Evolutionary conservation across 2,113 vertebrate genomes (phyloP).

Genomic region (Acinonyx jubatus): DNA sequence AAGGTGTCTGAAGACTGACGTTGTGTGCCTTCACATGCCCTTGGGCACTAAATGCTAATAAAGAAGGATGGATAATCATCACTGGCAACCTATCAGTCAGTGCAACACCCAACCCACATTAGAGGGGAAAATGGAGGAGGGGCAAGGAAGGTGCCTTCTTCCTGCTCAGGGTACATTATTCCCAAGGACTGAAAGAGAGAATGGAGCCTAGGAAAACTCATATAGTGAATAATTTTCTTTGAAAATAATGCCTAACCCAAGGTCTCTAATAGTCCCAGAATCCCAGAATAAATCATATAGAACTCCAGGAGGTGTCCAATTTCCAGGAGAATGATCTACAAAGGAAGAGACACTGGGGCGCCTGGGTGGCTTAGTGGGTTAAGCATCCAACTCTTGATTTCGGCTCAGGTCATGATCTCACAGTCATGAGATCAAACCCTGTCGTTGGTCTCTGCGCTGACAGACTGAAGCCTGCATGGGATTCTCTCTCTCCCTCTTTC

Average conservation of each 20-base stretch:
- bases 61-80: not conserved
- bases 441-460: too few species aligned
- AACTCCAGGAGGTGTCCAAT: not conserved
- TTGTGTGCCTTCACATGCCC: not conserved
- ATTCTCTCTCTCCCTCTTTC: too few species aligned
- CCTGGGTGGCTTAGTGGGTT: too few species aligned
- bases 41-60: not conserved
- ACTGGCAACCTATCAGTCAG: too few species aligned
- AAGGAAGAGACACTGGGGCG: not conserved
- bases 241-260: not conserved
- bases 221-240: not conserved
- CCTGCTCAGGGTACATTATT: not conserved
- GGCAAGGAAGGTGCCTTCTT: not conserved
- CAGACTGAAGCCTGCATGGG: too few species aligned
- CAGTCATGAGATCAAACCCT: too few species aligned
- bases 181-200: not conserved
- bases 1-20: not conserved
- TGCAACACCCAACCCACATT: not conserved
- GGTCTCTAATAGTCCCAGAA: not conserved
- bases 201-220: not conserved
- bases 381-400: too few species aligned
- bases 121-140: not conserved
- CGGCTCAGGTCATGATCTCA: too few species aligned
- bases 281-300: not conserved
- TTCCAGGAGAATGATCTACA: not conserved